Percentiles rank a stretch among this genome's conserved stretches.
Evolutionary conservation across 2,113 vertebrate species (phyloP).

Genomic region (Pluvianellus socialis): DNA sequence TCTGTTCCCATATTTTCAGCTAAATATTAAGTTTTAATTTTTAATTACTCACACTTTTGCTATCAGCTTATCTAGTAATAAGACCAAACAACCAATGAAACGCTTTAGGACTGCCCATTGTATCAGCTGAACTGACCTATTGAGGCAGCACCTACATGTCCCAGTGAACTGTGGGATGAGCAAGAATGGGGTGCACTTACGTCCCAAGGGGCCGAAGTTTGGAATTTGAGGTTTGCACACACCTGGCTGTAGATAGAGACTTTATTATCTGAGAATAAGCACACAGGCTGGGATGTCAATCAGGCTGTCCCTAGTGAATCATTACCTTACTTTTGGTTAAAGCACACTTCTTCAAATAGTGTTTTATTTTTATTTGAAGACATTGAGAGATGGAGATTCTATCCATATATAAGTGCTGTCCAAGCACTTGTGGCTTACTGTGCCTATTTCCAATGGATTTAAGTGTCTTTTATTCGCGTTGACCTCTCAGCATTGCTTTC

Average conservation of each 20-base stretch:
- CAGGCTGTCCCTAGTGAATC: background rate
- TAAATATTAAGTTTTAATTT: background rate
- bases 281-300: background rate
- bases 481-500: background rate
- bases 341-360: background rate
- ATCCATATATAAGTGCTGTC: background rate
- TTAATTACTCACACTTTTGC: background rate
- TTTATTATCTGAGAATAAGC: background rate
- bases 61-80: background rate
- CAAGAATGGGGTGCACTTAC: background rate
- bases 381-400: background rate
- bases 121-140: background rate
- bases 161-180: background rate
- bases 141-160: background rate
- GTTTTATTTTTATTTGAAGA: background rate
- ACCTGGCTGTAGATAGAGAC: background rate
- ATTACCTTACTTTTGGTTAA: background rate
- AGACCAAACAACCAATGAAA: background rate
- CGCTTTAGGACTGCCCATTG: background rate
- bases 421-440: background rate
- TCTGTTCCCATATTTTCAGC: background rate
- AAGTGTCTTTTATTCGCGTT: background rate
- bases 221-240: background rate
- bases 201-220: background rate
- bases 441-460: background rate